Conservation (phyloP, 1,140 invertebrate genomes). For the Musca vetustissima region DNA sequence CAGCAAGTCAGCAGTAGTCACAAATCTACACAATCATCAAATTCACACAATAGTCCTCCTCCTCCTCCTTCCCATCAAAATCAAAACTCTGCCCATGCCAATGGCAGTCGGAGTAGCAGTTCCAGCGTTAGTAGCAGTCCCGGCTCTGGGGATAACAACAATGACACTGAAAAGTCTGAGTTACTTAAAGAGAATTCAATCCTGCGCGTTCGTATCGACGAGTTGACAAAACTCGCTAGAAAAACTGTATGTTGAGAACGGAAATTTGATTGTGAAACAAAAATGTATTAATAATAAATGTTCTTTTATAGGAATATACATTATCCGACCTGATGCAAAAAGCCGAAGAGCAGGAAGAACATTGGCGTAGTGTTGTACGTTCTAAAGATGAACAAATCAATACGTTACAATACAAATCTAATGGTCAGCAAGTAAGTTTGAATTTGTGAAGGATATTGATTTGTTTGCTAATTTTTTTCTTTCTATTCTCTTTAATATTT, state of each 20-base stretch:
- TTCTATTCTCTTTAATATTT: conserved; percentile 19
- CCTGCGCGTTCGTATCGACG: conserved; percentile 65
- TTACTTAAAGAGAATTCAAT: conserved; percentile 62
- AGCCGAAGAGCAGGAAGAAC: conserved; percentile 50
- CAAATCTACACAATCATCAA: conserved; percentile 52
- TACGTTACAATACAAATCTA: conserved; percentile 47
- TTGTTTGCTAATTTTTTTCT: not conserved
- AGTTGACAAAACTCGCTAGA: conserved; percentile 74
- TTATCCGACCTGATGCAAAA: conserved; percentile 47
- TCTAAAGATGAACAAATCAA: conserved; percentile 50
- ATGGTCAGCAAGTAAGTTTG: conserved; percentile 43
- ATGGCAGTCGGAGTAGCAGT: conserved; percentile 38
- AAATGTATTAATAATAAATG: not conserved
- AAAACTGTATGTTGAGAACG: conserved; percentile 65
- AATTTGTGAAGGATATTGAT: not conserved
- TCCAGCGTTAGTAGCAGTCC: conserved; percentile 21
- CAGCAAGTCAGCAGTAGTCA: conserved; percentile 45
- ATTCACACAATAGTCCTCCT: conserved; percentile 41
- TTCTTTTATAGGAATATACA: conserved; percentile 43
- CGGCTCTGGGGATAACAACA: not conserved
- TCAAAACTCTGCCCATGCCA: conserved; percentile 23
- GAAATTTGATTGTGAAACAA: no score
- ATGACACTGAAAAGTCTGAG: conserved; percentile 35
- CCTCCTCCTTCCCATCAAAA: not conserved
- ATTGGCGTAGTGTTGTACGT: conserved; percentile 51